Evolutionary conservation across 2,888 invertebrate genomes (phyloP), one percentile per base, ranked within the genome.

Genomic region (Watsonalla binaria): DNA sequence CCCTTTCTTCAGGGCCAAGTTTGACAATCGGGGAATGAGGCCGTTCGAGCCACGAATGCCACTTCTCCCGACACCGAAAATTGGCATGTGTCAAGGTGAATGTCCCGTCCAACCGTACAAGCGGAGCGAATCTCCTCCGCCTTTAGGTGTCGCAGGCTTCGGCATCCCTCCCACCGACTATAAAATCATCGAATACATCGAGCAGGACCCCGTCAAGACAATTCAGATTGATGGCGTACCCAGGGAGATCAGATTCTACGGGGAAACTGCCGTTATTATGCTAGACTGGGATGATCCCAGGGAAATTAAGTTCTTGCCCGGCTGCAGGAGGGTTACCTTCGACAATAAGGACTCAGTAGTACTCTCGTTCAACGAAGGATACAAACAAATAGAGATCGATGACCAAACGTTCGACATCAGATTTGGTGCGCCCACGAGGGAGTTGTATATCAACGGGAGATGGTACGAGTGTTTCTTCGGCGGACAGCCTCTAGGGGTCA

Each of bases 381-480:
- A 95, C 73, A 94, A 94, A 66, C 94, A 95, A 61, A 93, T 96
- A 8, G 92, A 93, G 52, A 92, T 96, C 34, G 95, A 95, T 65
- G 95, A 95, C 5, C 92, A 93, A 74, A 85, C 93, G 5, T 95
- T 96, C 77, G 93, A 94, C 58, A 94, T 99, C 45, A 93, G 95
- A 65, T 95, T 98, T 64, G 99, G 99, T 13, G 96, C 96, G 9
- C 98, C 98, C 0, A 97, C 98, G 0, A 92, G 98, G 53, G 98
- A 99, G 74, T 87, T 99, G 42, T 96, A 94, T 70, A 94, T 99
- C 50, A 97, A 99, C 77, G 95, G 95, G 7, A 92, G 94, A 58
- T 96, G 96, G 92, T 98, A 95, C 80, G 98, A 98, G 78, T 96
- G 97, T 68, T 96, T 95, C 81, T 99, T 99, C 79, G 97, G 96